Percentiles rank a stretch among this genome's conserved stretches.
Evolutionary conservation across 1,140 invertebrate species (phyloP).

Genomic region (Danaus melanippus): DNA sequence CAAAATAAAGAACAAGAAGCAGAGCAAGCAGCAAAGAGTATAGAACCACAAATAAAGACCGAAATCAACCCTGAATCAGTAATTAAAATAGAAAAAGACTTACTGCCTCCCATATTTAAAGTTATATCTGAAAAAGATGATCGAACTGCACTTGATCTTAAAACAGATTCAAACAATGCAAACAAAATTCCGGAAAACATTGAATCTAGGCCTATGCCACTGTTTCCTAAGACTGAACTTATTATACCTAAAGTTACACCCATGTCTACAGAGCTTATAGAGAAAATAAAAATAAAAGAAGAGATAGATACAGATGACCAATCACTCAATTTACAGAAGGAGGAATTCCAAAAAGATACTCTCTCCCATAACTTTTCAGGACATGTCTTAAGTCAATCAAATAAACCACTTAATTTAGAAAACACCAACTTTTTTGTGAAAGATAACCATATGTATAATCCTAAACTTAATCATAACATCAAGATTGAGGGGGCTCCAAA

Average conservation of each 20-base stretch:
- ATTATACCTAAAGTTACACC: constrained; percentile 73
- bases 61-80: constrained; percentile 40
- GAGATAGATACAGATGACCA: constrained; percentile 71
- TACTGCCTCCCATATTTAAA: constrained; percentile 45
- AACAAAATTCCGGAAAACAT: constrained; percentile 46
- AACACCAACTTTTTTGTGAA: constrained; percentile 64
- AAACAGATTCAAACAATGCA: constrained; percentile 51
- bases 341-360: constrained; percentile 62
- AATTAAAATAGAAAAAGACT: constrained; percentile 57
- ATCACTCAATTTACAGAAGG: constrained; percentile 56
- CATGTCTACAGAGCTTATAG: constrained; percentile 58
- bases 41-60: constrained; percentile 44
- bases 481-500: constrained; percentile 62
- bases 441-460: constrained; percentile 62
- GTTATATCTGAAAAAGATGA: constrained; percentile 49
- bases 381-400: constrained; percentile 48
- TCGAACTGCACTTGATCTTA: constrained; percentile 50
- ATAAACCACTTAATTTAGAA: constrained; percentile 59
- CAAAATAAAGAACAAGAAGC: constrained; percentile 62
- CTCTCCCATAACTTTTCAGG: constrained; percentile 56
- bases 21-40: constrained; percentile 44
- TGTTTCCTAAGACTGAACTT: constrained; percentile 72
- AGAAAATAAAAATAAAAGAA: constrained; percentile 74
- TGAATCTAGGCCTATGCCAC: constrained; percentile 43
- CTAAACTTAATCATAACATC: constrained; percentile 55